phyloP scores from a whole-genome alignment of 2,888 invertebrate genomes.

The Eustalomyia histrio region DNA sequence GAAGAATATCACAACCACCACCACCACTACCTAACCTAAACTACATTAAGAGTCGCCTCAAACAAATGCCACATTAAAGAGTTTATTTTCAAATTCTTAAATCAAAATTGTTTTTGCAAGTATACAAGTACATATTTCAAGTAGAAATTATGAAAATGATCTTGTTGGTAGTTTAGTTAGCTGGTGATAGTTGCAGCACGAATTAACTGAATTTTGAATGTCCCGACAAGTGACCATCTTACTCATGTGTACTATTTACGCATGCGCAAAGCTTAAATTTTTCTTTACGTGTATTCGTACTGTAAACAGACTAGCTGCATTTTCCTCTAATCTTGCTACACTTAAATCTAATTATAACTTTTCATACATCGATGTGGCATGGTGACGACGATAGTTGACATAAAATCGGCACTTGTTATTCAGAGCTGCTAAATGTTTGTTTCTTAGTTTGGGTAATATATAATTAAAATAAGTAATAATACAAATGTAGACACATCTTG shows the following conservation, averaged over 20 bases:
- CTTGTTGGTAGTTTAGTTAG: neutral
- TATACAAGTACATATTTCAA: neutral
- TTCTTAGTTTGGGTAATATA: no score
- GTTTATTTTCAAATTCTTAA: constrained; percentile 27
- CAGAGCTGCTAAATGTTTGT: no score
- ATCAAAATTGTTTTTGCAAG: neutral
- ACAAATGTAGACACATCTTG: no score
- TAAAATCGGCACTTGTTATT: no score
- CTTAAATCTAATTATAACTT: neutral
- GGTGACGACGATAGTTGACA: no score
- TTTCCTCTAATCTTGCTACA: neutral
- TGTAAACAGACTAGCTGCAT: neutral
- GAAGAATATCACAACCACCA: neutral
- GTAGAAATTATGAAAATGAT: neutral
- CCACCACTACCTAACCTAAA: neutral
- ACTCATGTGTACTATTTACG: neutral
- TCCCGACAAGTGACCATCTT: neutral
- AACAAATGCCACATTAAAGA: neutral
- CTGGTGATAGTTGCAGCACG: neutral
- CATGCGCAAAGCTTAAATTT: neutral
- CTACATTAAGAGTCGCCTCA: neutral
- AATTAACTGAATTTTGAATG: neutral
- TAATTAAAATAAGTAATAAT: no score
- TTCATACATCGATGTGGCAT: neutral
- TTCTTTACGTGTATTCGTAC: neutral